Conservation (phyloP, 2,888 invertebrate species). For the Synanthedon myopaeformis region DNA sequence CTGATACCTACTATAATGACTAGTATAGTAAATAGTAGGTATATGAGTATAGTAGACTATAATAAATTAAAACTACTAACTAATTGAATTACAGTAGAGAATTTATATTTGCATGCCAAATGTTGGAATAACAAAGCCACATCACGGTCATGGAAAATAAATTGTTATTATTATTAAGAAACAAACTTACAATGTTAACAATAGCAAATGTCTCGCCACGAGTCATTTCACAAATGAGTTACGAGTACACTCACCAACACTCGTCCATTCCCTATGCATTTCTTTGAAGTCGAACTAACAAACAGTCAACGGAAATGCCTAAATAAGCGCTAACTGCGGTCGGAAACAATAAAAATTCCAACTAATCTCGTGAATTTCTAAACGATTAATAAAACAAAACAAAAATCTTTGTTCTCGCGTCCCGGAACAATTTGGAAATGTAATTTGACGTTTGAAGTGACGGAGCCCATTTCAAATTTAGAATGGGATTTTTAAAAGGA, state of each 20-base stretch:
- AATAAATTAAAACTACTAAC: too few species aligned
- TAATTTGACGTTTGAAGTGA: not conserved
- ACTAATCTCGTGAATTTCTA: slow-evolving; percentile 26
- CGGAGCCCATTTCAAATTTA: slow-evolving; percentile 8
- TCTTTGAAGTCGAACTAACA: not conserved
- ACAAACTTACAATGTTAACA: too few species aligned
- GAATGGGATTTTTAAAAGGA: slow-evolving; percentile 7
- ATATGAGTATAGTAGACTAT: too few species aligned
- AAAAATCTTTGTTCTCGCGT: slow-evolving; percentile 1
- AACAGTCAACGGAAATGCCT: slow-evolving; percentile 19
- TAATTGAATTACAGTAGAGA: too few species aligned
- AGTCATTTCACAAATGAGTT: not conserved
- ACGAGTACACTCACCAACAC: slow-evolving; percentile 10
- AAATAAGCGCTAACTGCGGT: slow-evolving; percentile 22
- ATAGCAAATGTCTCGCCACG: too few species aligned
- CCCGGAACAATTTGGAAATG: not conserved
- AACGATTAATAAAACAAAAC: slow-evolving; percentile 20
- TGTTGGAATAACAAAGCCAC: too few species aligned
- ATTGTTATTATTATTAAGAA: too few species aligned
- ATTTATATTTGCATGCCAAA: too few species aligned
- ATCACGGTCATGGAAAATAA: too few species aligned
- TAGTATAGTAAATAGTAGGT: too few species aligned
- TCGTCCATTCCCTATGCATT: slow-evolving; percentile 6
- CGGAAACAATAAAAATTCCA: slow-evolving; percentile 49
- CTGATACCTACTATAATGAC: too few species aligned